Conservation (phyloP, 1,140 invertebrate genomes). For the Drosophila takahashii region DNA sequence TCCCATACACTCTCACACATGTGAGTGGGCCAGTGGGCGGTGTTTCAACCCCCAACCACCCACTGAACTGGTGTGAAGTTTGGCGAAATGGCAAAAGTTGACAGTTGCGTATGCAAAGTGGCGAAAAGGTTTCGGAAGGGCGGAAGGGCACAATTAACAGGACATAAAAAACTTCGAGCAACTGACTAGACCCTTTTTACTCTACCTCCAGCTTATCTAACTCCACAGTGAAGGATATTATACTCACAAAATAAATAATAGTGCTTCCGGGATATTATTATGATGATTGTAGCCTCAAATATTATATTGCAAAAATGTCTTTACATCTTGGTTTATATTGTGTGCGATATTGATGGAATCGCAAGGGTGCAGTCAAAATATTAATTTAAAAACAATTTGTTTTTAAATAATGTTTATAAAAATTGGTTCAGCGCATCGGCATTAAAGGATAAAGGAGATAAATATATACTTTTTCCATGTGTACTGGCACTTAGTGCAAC, state of each 20-base stretch:
- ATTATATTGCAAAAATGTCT: not conserved
- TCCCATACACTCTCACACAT: slow-evolving; percentile 48
- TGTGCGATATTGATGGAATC: not conserved
- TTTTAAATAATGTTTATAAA: not conserved
- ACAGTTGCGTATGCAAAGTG: slow-evolving; percentile 75
- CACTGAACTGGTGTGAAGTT: slow-evolving; percentile 64
- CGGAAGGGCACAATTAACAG: slow-evolving; percentile 51
- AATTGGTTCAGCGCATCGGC: not conserved
- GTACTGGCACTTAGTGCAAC: slow-evolving; percentile 43
- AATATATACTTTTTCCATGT: slow-evolving; percentile 6
- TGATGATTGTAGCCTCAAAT: not conserved
- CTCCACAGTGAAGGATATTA: not conserved
- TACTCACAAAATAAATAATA: too few relatives aligned
- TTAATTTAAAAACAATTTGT: not conserved
- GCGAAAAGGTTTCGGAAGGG: slow-evolving; percentile 19
- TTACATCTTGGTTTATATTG: not conserved
- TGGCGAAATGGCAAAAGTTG: slow-evolving; percentile 78
- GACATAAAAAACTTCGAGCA: slow-evolving; percentile 51
- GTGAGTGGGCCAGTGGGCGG: not conserved
- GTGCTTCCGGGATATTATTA: not conserved
- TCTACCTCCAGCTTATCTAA: not conserved
- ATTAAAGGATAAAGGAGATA: not conserved
- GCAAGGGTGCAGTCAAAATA: not conserved
- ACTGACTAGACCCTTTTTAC: not conserved
- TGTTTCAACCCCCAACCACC: not conserved